These are phyloP conservation scores for Drosophila albomicans DNA, from an alignment of 1,140 invertebrate species.

Conservation along the genomic window DNA sequence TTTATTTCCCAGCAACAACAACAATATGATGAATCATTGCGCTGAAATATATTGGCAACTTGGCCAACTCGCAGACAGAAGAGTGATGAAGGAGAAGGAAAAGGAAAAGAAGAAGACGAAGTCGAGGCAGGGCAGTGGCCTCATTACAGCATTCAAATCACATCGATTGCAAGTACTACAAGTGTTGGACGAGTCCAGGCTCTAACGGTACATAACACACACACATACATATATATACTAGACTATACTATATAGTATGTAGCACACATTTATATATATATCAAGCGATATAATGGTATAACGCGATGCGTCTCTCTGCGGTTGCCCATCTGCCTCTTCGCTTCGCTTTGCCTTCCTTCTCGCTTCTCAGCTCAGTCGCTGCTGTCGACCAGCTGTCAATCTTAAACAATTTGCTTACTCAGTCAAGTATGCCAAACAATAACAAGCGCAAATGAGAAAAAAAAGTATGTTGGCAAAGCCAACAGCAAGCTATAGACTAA, in stretches of 20 bases:
- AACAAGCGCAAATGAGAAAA: conserved; percentile 54
- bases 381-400: conserved; percentile 57
- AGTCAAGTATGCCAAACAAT: conserved; percentile 67
- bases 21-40: conserved; percentile 57
- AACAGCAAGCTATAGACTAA: no score
- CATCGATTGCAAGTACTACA: conserved; percentile 41
- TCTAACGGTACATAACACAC: background rate
- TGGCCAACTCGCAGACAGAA: background rate
- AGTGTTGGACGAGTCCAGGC: conserved; percentile 4
- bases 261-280: background rate
- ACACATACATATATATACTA: background rate
- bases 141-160: conserved; percentile 71
- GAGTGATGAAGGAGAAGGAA: background rate
- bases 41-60: conserved; percentile 61
- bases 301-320: conserved; percentile 2
- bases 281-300: conserved; percentile 5
- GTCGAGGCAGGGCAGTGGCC: conserved; percentile 28
- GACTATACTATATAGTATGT: conserved; percentile 7
- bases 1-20: conserved; percentile 1
- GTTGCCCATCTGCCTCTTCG: conserved; percentile 5
- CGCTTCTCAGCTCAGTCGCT: background rate
- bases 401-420: conserved; percentile 74
- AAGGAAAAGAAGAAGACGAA: background rate
- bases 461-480: background rate
- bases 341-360: no score